Evolutionary conservation across 2,888 invertebrate genomes (phyloP), one percentile per base, ranked within the genome.

Genomic region (Helicoverpa assulta): DNA sequence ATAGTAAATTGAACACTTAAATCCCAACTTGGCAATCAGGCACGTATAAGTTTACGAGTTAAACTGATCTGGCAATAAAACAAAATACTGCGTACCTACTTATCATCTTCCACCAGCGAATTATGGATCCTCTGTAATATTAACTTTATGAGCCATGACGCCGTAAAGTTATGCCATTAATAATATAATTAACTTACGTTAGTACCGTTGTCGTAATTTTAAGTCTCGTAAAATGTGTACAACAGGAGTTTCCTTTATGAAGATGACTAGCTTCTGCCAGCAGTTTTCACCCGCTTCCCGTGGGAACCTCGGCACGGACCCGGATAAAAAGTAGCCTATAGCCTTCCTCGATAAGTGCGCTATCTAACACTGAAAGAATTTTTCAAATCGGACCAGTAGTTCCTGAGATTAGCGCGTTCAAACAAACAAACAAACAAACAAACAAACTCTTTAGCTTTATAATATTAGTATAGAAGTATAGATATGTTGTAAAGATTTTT

Each of bases 181-280:
- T 78, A 82, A 68, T 73, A 73, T 73, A 82, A 82, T 78, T 78
- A 62, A 79, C 75, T 82, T 59, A 50, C 53, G 74, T 77, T 57
- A 40, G 40, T 70, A 76, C 29, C 54, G 14, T 26, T 56, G 33
- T 70, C 40, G 65, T 81, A 62, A 65, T 71, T 81, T 77, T 62
- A 65, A 71, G 55, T 55, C 18, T 2, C 55, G 62, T 81, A 66
- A 81, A 76, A 56, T 16, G 21, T 18, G 16, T 67, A 26, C 21
- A 51, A 51, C 43, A 47, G 18, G 54, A 75, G 53, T 75, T 76
- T 58, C 8, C 56, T 58, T 63, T 70, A 37, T 50, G 21, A 37
- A 33, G 54, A 54, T 37, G 60, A n/a, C n/a, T n/a, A n/a, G n/a
- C n/a, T n/a, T n/a, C n/a, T n/a, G n/a, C n/a, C n/a, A n/a, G n/a